Conservation (phyloP, 2,113 vertebrate species). For the Sardina pilchardus region DNA sequence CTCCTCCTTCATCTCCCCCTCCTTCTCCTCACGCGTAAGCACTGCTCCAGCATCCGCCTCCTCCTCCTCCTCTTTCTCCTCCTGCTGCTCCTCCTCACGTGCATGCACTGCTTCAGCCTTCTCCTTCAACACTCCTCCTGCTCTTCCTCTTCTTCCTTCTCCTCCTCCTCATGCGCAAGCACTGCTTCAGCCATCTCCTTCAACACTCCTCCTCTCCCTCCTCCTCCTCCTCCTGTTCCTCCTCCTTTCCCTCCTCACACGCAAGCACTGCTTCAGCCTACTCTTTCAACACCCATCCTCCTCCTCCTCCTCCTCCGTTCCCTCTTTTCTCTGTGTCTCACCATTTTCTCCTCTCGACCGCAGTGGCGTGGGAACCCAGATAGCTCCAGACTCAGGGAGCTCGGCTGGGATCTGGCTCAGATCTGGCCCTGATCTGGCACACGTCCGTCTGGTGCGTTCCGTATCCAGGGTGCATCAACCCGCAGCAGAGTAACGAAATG, state of each 20-base stretch:
- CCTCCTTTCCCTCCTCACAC: not conserved
- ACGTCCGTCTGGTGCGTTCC: not conserved
- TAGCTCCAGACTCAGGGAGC: not conserved
- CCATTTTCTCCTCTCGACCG: not conserved
- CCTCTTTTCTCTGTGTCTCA: slow-evolving; percentile 25
- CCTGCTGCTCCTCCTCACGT: not conserved
- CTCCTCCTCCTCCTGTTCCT: not conserved
- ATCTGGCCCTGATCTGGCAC: not conserved
- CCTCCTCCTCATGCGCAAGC: not conserved
- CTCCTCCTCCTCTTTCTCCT: slow-evolving; percentile 3
- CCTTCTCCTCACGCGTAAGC: slow-evolving; percentile 21
- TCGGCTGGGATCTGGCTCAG: not conserved
- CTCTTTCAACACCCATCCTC: slow-evolving; percentile 37
- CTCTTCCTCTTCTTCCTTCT: not conserved
- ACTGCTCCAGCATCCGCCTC: slow-evolving; percentile 16
- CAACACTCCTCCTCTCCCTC: slow-evolving; percentile 34
- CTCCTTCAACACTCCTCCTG: slow-evolving; percentile 36
- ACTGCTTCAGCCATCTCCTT: slow-evolving; percentile 29
- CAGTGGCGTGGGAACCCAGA: not conserved
- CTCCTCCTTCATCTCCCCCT: slow-evolving; percentile 59
- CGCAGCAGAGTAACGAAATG: slow-evolving; percentile 37
- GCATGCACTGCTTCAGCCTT: slow-evolving; percentile 16
- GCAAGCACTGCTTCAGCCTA: slow-evolving; percentile 10
- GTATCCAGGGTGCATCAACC: slow-evolving; percentile 26
- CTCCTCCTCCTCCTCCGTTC: slow-evolving; percentile 7